Base-by-base conservation (phyloP, 2,113 vertebrate genomes). In the Colinus virginianus region DNA sequence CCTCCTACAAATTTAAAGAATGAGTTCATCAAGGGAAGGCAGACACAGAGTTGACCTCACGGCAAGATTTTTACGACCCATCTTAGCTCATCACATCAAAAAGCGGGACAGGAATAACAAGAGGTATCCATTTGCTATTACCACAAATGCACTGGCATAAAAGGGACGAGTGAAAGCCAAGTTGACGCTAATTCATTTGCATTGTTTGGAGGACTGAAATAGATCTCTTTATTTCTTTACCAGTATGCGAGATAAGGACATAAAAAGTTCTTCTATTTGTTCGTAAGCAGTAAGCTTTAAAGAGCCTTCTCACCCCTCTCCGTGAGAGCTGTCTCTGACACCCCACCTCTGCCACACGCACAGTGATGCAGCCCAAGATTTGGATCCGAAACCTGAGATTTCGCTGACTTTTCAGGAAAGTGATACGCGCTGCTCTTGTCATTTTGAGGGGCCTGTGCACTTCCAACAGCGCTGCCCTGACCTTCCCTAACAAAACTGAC, bases 271-370 rank as follows among this genome's bases (percentile, higher is more conserved):
- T 66, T 46, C 40, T 20, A 64, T 34, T n/a, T 58, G 36, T 22
- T 76, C 30, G 16, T 16, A 63, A 26, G 46, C 16, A 49, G 36
- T 69, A 49, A 40, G 61, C 61, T 26, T 18, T 26, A 62, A 36
- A 36, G n/a, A 69, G 45, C 32, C n/a, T 67, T 34, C 11, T 26
- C 45, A 13, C 22, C 5, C 10, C 4, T 20, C 7, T 14, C 32
- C 2, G 22, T 0, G n/a, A 80, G 83, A 53, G 46, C 23, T 20
- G 15, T 12, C 63, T 11, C 21, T 8, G 15, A 1, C 5, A 20
- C 2, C 51, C 14, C 9, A 80, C 14, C 8, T 34, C 16, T 2
- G 34, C 1, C 7, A 13, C 1, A 1, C 9, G 25, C 42, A 75
- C 1, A 2, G 69, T 40, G 88, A 64, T 38, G 7, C 28, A 67